Percentiles rank a stretch among this genome's conserved stretches.
Evolutionary conservation across 2,888 invertebrate species (phyloP).

Genomic region (Trileptium ribeirensis): DNA sequence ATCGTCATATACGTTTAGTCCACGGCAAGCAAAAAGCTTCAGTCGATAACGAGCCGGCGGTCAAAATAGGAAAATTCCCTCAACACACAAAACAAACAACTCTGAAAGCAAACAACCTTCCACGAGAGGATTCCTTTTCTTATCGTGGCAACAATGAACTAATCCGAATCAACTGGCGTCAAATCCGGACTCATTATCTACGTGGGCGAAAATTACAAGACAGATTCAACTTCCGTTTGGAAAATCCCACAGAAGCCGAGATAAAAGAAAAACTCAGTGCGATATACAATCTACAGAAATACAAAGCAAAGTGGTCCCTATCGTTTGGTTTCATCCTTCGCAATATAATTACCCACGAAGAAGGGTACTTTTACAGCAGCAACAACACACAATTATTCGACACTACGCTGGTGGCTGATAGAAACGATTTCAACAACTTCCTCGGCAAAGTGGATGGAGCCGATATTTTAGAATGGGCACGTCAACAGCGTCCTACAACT

Average conservation of each 20-base stretch:
- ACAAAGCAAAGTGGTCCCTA: neutral
- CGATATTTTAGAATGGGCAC: neutral
- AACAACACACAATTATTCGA: neutral
- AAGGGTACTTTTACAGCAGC: neutral
- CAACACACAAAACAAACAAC: too few species aligned
- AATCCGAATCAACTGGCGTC: neutral
- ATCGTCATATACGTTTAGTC: too few species aligned
- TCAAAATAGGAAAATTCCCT: too few species aligned
- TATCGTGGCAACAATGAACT: neutral
- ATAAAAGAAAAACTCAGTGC: neutral
- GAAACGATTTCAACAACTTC: neutral
- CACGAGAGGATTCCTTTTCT: neutral
- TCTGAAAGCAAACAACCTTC: too few species aligned
- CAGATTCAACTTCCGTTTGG: neutral
- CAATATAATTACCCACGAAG: neutral
- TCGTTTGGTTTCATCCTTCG: neutral
- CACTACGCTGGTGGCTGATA: neutral
- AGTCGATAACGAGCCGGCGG: too few species aligned
- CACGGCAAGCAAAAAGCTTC: too few species aligned
- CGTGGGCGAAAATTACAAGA: neutral
- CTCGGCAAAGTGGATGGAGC: neutral
- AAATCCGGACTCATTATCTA: constrained; percentile 6
- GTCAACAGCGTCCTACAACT: neutral
- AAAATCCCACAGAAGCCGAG: neutral
- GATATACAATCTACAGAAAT: neutral